A percentile compares a stretch with the other conserved stretches of the same genome.
phyloP scores from a whole-genome alignment of 2,797 vertebrate genomes.

The Crenichthys baileyi region DNA sequence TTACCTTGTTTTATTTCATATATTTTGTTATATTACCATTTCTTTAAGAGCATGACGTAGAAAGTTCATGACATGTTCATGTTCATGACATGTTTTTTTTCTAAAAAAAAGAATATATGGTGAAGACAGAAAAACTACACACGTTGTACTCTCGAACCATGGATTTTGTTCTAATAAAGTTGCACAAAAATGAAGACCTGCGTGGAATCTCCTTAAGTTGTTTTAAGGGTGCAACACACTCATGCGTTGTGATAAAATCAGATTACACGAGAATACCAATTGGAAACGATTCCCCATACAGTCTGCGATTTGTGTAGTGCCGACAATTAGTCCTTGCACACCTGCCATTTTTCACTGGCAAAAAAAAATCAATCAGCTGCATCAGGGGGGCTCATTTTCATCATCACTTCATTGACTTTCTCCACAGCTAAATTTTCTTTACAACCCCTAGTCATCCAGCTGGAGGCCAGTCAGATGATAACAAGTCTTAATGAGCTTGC shows the following conservation, averaged over 20 bases:
- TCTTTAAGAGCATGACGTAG: no score
- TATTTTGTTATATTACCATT: no score
- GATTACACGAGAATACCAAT: slow-evolving; percentile 39
- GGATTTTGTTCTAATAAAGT: no score
- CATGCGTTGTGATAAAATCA: slow-evolving; percentile 42
- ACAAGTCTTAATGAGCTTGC: slow-evolving; percentile 69
- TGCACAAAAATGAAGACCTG: no score
- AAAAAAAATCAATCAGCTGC: slow-evolving; percentile 75
- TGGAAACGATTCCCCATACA: slow-evolving; percentile 58
- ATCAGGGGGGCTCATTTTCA: slow-evolving; percentile 75
- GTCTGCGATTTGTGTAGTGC: slow-evolving; percentile 54
- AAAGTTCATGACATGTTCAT: no score
- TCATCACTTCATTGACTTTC: slow-evolving; percentile 81
- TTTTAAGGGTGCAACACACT: no score
- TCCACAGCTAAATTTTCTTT: slow-evolving; percentile 68
- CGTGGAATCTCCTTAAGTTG: no score
- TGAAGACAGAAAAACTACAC: no score
- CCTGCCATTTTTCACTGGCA: slow-evolving; percentile 74
- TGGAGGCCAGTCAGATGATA: slow-evolving; percentile 58
- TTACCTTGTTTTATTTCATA: no score
- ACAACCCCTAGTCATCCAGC: slow-evolving; percentile 65
- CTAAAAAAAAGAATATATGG: no score
- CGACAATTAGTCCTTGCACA: slow-evolving; percentile 55
- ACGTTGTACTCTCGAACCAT: no score
- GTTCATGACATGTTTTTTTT: no score